phyloP scores from a whole-genome alignment of 1,140 invertebrate species.

The Drosophila seguyi region DNA sequence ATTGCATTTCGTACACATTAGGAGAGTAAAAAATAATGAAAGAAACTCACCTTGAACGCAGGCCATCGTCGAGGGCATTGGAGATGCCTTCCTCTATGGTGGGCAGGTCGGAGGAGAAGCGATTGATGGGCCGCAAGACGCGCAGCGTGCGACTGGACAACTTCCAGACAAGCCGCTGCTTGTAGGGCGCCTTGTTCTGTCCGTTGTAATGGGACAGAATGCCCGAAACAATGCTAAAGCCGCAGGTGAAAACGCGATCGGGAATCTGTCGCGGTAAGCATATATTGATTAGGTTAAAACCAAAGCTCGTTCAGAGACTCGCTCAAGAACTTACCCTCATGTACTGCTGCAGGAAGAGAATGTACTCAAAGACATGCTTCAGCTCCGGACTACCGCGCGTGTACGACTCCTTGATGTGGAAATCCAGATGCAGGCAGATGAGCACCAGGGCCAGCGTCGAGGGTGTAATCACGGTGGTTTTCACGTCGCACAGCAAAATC shows the following conservation, averaged over 20 bases:
- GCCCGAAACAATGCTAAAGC: slow-evolving; percentile 87
- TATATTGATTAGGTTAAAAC: slow-evolving; percentile 1
- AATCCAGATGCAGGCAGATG: slow-evolving; percentile 89
- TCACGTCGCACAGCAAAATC: slow-evolving; percentile 90
- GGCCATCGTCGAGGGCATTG: slow-evolving; percentile 80
- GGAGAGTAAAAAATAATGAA: too few species aligned
- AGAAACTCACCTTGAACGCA: slow-evolving; percentile 80
- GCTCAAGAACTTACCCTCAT: slow-evolving; percentile 61
- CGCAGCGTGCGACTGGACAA: slow-evolving; percentile 89
- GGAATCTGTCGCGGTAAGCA: slow-evolving; percentile 86
- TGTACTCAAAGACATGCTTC: slow-evolving; percentile 83
- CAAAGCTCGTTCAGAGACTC: neutral
- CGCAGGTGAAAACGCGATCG: slow-evolving; percentile 87
- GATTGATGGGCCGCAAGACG: slow-evolving; percentile 90
- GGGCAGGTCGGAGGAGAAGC: slow-evolving; percentile 89
- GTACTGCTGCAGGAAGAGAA: slow-evolving; percentile 84
- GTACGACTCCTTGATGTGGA: slow-evolving; percentile 85
- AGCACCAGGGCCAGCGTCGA: slow-evolving; percentile 90
- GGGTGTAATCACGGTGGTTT: slow-evolving; percentile 88
- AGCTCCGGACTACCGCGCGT: slow-evolving; percentile 81
- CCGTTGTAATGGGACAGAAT: slow-evolving; percentile 90
- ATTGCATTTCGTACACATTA: too few species aligned
- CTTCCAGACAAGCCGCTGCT: slow-evolving; percentile 91
- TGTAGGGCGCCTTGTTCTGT: slow-evolving; percentile 89
- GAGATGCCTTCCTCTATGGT: slow-evolving; percentile 89